Conservation (phyloP, 2,797 vertebrate genomes). For the Cygnus olor region DNA sequence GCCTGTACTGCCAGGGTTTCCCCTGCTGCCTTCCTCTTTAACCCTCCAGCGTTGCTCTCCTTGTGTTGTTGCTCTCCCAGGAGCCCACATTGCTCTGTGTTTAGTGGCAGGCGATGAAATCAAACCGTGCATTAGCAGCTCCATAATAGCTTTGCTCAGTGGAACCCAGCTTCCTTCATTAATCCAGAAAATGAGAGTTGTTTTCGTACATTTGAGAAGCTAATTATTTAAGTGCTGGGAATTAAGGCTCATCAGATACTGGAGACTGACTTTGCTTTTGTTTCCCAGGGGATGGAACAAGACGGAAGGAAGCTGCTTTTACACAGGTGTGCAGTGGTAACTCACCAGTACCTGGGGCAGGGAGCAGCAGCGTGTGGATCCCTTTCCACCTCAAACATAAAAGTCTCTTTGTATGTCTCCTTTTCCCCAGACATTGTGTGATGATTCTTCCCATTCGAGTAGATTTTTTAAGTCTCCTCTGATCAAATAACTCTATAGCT, state of each 20-base stretch:
- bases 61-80: slow-evolving; percentile 18
- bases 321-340: slow-evolving; percentile 47
- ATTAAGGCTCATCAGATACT: slow-evolving; percentile 70
- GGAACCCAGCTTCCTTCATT: slow-evolving; percentile 72
- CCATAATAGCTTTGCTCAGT: slow-evolving; percentile 64
- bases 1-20: not conserved
- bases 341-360: not conserved
- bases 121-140: slow-evolving; percentile 56
- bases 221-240: slow-evolving; percentile 77
- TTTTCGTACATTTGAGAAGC: slow-evolving; percentile 61
- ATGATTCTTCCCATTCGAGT: not conserved
- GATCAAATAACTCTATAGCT: not conserved
- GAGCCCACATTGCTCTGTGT: not conserved
- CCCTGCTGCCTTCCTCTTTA: not conserved
- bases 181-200: slow-evolving; percentile 71
- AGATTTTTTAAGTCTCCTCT: not conserved
- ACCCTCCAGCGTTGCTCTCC: slow-evolving; percentile 1
- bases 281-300: slow-evolving; percentile 27
- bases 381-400: not conserved
- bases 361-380: not conserved
- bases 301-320: slow-evolving; percentile 13
- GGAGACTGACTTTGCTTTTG: slow-evolving; percentile 43
- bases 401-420: not conserved
- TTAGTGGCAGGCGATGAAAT: slow-evolving; percentile 62
- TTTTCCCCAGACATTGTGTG: not conserved